Conservation (phyloP, 1,140 invertebrate species). For the Ceratina japonica region DNA sequence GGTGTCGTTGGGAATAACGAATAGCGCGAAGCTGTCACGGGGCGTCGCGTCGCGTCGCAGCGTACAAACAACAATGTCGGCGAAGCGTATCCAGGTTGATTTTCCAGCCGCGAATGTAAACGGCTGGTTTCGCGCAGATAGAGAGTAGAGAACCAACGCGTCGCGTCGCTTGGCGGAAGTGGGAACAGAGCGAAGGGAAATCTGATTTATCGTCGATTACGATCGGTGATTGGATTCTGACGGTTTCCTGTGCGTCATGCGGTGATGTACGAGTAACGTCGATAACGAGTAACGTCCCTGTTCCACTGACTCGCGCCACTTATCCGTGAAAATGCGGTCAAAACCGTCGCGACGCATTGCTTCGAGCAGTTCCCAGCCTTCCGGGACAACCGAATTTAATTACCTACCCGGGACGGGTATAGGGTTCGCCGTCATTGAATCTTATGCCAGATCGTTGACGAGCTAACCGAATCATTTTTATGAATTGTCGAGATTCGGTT, state of each 20-base stretch:
- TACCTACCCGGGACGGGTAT: too few species aligned
- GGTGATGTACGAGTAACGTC: conserved; percentile 64
- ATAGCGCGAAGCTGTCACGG: conserved; percentile 8
- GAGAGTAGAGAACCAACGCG: conserved; percentile 1
- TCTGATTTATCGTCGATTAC: conserved; percentile 74
- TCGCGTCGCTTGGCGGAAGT: conserved; percentile 4
- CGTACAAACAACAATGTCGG: conserved; percentile 11
- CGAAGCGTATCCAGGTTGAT: conserved; percentile 56
- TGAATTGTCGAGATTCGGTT: background rate
- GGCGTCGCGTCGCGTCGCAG: too few species aligned
- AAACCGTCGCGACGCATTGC: background rate
- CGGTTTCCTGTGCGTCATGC: conserved; percentile 61
- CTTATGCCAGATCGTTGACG: too few species aligned
- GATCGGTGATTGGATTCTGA: conserved; percentile 69
- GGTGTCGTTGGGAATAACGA: conserved; percentile 11
- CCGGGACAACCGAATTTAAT: too few species aligned
- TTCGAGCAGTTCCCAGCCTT: background rate
- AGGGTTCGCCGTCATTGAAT: too few species aligned
- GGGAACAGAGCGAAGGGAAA: conserved; percentile 44
- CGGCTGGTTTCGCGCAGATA: conserved; percentile 49
- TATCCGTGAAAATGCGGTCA: conserved; percentile 53
- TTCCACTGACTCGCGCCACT: conserved; percentile 52
- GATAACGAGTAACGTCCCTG: conserved; percentile 67
- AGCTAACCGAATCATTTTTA: too few species aligned
- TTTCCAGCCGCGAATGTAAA: conserved; percentile 63